Conservation (phyloP, 2,113 vertebrate species). For the Myiagra hebetior region DNA sequence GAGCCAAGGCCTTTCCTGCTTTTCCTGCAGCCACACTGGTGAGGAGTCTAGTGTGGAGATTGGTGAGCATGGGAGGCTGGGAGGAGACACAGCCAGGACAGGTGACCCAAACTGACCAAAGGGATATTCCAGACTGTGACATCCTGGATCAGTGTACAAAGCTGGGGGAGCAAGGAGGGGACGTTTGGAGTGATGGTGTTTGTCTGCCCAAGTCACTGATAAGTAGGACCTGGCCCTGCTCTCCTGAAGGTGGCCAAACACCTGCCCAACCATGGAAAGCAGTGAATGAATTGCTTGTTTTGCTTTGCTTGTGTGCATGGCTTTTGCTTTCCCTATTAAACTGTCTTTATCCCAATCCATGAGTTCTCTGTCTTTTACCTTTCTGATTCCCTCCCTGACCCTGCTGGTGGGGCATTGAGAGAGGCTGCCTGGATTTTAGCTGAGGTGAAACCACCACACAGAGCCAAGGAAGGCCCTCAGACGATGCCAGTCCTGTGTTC, state of each 20-base stretch:
- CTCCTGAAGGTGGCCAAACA: not conserved
- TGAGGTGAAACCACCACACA: not conserved
- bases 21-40: fast-evolving
- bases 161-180: fast-evolving
- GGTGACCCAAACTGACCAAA: not conserved
- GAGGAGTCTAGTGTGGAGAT: not conserved
- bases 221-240: not conserved
- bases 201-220: fast-evolving
- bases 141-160: not conserved
- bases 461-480: not conserved
- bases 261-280: not conserved
- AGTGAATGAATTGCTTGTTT: not conserved
- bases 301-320: not conserved
- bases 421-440: not conserved
- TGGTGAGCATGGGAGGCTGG: not conserved
- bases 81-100: not conserved
- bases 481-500: not conserved
- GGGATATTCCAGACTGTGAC: not conserved
- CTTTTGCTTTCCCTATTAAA: not conserved
- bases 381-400: not conserved
- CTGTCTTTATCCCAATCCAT: not conserved
- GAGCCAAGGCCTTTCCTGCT: not conserved
- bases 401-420: not conserved
- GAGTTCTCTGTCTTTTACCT: not conserved
- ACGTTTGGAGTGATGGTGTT: fast-evolving